These are phyloP conservation scores for Venusia cambrica DNA, from an alignment of 2,888 invertebrate genomes.

Conservation along the genomic window DNA sequence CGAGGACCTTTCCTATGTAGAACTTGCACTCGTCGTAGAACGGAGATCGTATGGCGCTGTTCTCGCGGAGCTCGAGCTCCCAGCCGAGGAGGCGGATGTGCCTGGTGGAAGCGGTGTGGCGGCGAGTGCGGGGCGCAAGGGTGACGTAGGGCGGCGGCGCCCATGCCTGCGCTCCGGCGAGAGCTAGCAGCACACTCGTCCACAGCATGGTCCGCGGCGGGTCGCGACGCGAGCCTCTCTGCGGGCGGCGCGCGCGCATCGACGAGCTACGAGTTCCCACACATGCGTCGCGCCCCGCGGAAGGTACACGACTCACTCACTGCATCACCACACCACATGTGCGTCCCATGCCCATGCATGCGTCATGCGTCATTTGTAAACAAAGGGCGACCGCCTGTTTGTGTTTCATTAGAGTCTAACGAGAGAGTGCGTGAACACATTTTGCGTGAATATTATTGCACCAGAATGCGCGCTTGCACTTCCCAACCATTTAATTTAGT, in stretches of 20 bases:
- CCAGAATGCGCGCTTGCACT: too few relatives aligned
- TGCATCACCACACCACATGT: conserved; percentile 50
- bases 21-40: conserved; percentile 68
- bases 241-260: conserved; percentile 24
- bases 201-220: conserved; percentile 70
- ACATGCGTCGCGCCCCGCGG: conserved; percentile 73
- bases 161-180: conserved; percentile 46
- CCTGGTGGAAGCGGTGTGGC: conserved; percentile 40
- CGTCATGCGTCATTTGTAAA: conserved; percentile 78
- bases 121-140: conserved; percentile 40
- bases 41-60: conserved; percentile 66
- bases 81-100: conserved; percentile 64
- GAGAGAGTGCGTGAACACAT: conserved; percentile 35
- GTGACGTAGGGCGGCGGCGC: conserved; percentile 40
- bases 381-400: conserved; percentile 72
- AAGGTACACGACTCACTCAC: conserved; percentile 77
- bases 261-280: conserved; percentile 61
- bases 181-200: conserved; percentile 56
- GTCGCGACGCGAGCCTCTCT: conserved; percentile 50
- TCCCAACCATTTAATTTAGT: too few relatives aligned
- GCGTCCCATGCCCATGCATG: too few relatives aligned
- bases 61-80: conserved; percentile 65
- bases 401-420: conserved; percentile 59
- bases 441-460: conserved; percentile 26
- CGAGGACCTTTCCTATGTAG: conserved; percentile 61